A percentile compares a stretch with the other conserved stretches of the same genome.
Evolutionary conservation across 2,888 invertebrate species (phyloP).

Genomic region (Galerucella pusilla): DNA sequence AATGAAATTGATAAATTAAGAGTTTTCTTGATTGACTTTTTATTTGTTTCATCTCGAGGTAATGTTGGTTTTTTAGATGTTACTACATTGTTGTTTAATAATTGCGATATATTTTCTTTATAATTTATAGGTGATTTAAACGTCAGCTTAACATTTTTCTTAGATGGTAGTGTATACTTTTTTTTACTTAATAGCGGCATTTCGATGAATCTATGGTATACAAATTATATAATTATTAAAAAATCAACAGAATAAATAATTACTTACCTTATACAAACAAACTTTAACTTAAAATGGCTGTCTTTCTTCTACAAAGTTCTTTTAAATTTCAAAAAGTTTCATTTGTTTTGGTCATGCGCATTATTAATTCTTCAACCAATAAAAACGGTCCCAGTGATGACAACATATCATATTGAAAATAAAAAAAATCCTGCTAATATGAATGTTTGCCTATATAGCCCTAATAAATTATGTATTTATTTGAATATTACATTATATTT

Average conservation of each 20-base stretch:
- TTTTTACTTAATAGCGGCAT: constrained; percentile 3
- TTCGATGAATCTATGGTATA: neutral
- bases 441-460: no score
- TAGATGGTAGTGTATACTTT: neutral
- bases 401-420: neutral
- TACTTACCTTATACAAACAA: neutral
- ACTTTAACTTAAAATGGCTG: neutral
- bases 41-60: neutral
- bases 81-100: neutral
- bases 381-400: neutral
- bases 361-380: neutral
- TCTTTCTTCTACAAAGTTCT: neutral
- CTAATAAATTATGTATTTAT: neutral
- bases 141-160: neutral
- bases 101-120: neutral
- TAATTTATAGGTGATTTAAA: neutral
- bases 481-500: neutral
- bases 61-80: neutral
- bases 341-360: neutral
- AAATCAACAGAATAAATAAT: neutral
- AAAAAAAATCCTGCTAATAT: no score
- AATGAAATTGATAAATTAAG: no score
- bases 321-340: neutral
- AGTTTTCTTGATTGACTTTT: neutral
- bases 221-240: no score